Evolutionary conservation across 1,140 invertebrate species (phyloP).

Genomic region (Drosophila pachea): DNA sequence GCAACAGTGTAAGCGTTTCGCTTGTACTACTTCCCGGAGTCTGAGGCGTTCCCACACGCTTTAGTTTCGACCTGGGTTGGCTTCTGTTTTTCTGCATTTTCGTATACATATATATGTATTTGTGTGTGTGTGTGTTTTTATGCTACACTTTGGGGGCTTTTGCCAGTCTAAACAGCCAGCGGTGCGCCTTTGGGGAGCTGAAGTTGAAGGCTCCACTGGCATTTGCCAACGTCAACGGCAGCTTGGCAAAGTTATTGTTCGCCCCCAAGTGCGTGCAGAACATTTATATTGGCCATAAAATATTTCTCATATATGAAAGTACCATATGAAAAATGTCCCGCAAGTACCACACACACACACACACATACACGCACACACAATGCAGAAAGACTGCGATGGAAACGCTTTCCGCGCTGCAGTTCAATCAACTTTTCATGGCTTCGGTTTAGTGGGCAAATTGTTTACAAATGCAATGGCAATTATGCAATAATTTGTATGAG

Average conservation of each 20-base stretch:
- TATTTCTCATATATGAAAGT: conserved; percentile 48
- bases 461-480: conserved; percentile 74
- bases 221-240: conserved; percentile 69
- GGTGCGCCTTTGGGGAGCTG: conserved; percentile 16
- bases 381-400: conserved; percentile 7
- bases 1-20: neutral
- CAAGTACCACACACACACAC: neutral
- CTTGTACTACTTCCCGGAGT: conserved; percentile 15
- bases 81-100: conserved; percentile 51
- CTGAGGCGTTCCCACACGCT: conserved; percentile 14
- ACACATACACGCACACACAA: conserved; percentile 11
- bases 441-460: conserved; percentile 67
- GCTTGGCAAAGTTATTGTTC: conserved; percentile 50
- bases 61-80: conserved; percentile 32
- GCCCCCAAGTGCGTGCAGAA: conserved; percentile 61
- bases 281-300: conserved; percentile 75
- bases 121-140: no score
- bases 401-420: conserved; percentile 30
- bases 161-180: conserved; percentile 5
- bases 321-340: conserved; percentile 56
- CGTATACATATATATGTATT: no score
- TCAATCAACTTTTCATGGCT: conserved; percentile 70
- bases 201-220: conserved; percentile 39
- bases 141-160: conserved; percentile 45
- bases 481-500: conserved; percentile 73